Conservation (phyloP, 2,113 vertebrate species). For the Salminus brasiliensis region DNA sequence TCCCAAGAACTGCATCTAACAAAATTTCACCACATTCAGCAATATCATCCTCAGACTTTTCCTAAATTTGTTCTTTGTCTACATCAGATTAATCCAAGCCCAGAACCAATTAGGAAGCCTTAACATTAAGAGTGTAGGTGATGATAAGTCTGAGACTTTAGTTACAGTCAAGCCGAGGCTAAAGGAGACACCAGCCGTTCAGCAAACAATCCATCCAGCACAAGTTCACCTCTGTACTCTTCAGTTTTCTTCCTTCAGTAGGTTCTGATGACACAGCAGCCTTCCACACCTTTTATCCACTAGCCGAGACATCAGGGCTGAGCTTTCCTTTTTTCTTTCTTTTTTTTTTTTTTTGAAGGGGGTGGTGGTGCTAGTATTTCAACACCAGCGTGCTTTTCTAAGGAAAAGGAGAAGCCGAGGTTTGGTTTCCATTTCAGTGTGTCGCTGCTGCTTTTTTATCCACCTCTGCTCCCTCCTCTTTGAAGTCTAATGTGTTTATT, state of each 20-base stretch:
- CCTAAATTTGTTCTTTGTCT: too few species aligned
- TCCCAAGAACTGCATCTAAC: too few species aligned
- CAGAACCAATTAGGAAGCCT: too few species aligned
- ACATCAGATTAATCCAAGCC: too few species aligned
- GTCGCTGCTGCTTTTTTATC: slow-evolving; percentile 32
- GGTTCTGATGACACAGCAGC: slow-evolving; percentile 8
- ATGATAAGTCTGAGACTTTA: background rate
- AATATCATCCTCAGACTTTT: too few species aligned
- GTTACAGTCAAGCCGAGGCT: background rate
- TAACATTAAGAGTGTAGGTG: background rate
- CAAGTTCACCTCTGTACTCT: background rate
- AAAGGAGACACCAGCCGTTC: background rate
- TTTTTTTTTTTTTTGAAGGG: too few species aligned
- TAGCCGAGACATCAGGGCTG: slow-evolving; percentile 1
- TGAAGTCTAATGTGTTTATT: slow-evolving; percentile 51
- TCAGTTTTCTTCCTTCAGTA: background rate
- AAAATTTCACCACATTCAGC: too few species aligned
- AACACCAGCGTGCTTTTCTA: slow-evolving; percentile 28
- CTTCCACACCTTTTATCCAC: slow-evolving; percentile 12
- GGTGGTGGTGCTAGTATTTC: slow-evolving; percentile 36
- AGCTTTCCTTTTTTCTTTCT: slow-evolving; percentile 39
- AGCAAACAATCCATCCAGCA: background rate
- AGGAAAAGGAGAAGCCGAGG: slow-evolving; percentile 8
- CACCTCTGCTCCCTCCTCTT: slow-evolving; percentile 27
- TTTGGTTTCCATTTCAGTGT: slow-evolving; percentile 49